Conservation (phyloP, 2,797 vertebrate species). For the Sylvia borin region DNA sequence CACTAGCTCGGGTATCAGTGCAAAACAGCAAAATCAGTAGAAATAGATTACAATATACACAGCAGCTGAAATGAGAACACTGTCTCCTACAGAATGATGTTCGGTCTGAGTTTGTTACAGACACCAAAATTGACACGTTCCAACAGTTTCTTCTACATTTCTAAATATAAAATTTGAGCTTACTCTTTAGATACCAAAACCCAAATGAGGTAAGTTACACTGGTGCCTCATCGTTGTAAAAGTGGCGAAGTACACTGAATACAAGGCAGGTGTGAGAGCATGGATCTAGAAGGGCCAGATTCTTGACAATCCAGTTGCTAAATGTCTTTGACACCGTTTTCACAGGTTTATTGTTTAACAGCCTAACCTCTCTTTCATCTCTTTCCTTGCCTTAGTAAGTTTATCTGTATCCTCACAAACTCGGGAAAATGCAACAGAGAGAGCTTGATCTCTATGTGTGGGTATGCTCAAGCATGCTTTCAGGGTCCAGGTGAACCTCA, state of each 20-base stretch:
- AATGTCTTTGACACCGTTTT: background rate
- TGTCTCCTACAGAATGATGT: background rate
- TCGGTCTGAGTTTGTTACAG: background rate
- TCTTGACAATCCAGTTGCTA: background rate
- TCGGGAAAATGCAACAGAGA: background rate
- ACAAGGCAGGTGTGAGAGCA: background rate
- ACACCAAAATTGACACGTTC: background rate
- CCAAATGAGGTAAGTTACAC: background rate
- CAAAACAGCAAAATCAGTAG: background rate
- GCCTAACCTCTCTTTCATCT: background rate
- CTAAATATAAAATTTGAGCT: background rate
- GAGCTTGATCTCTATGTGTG: background rate
- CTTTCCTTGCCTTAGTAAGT: background rate
- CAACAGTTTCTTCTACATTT: background rate
- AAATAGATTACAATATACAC: background rate
- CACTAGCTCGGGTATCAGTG: background rate
- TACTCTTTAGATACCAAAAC: slow-evolving; percentile 2
- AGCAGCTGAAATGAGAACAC: background rate
- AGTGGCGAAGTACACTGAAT: background rate
- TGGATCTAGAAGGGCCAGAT: background rate
- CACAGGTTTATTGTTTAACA: background rate
- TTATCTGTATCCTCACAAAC: background rate
- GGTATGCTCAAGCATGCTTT: background rate
- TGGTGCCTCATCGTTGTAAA: background rate
- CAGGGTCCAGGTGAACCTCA: background rate